Conservation (phyloP, 2,113 vertebrate genomes). For the Ranitomeya variabilis region DNA sequence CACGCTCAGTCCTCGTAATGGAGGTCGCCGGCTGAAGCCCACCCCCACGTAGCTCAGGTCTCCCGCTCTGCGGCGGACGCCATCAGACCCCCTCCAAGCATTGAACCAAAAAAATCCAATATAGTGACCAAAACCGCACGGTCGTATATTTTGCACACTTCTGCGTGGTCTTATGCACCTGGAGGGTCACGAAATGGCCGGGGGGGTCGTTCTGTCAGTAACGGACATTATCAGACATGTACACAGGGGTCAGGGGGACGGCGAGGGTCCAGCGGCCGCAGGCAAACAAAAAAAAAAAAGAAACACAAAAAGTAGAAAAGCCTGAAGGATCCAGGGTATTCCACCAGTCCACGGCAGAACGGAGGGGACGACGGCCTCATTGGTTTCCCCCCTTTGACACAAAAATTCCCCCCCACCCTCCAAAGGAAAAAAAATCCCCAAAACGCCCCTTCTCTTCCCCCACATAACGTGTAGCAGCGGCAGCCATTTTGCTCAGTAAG, state of each 20-base stretch:
- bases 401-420: background rate
- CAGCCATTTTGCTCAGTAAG: conserved; percentile 59
- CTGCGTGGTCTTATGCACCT: background rate
- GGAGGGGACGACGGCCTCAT: background rate
- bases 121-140: conserved; percentile 32
- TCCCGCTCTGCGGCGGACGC: background rate
- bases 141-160: conserved; percentile 9
- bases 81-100: background rate
- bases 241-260: background rate
- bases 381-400: conserved; percentile 32
- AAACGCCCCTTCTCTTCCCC: background rate
- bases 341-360: conserved; percentile 43
- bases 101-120: conserved; percentile 8
- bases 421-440: background rate
- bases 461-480: conserved; percentile 41
- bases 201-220: conserved; percentile 22
- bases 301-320: conserved; percentile 31
- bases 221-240: conserved; percentile 40
- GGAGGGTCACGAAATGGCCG: background rate
- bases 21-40: no score
- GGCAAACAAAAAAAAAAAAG: conserved; percentile 29
- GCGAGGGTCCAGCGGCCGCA: conserved; percentile 15
- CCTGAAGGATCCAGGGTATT: conserved; percentile 49
- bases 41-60: background rate
- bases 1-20: background rate